Evolutionary conservation across 2,113 vertebrate species (phyloP).

Genomic region (Poeciliopsis occidentalis): DNA sequence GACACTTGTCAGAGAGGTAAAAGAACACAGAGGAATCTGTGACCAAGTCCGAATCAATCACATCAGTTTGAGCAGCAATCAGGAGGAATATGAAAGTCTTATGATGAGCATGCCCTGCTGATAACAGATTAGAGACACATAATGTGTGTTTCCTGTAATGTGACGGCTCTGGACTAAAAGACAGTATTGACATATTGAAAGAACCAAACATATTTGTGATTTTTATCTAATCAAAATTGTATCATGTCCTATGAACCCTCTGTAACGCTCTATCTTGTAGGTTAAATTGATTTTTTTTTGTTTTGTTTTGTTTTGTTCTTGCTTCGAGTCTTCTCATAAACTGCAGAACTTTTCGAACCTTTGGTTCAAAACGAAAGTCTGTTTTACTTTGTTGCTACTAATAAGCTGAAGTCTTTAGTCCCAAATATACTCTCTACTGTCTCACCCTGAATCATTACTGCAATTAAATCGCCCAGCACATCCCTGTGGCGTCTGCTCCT

Average conservation of each 20-base stretch:
- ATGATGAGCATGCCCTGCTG: neutral
- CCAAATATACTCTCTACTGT: constrained; percentile 10
- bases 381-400: constrained; percentile 2
- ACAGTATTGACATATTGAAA: neutral
- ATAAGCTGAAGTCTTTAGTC: neutral
- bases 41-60: neutral
- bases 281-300: neutral
- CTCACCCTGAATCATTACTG: constrained; percentile 34
- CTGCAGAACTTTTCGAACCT: neutral
- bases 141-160: neutral
- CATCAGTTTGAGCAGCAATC: neutral
- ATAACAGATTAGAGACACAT: too few relatives aligned
- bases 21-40: neutral
- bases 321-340: neutral
- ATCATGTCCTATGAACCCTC: neutral
- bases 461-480: constrained; percentile 20
- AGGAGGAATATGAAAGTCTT: neutral
- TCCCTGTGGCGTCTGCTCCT: constrained; percentile 8
- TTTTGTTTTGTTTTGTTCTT: neutral
- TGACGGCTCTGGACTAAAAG: neutral
- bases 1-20: neutral
- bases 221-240: neutral
- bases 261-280: neutral
- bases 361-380: constrained; percentile 2
- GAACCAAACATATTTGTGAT: neutral